phyloP scores from a whole-genome alignment of 2,888 invertebrate genomes.

The Carcina quercana region DNA sequence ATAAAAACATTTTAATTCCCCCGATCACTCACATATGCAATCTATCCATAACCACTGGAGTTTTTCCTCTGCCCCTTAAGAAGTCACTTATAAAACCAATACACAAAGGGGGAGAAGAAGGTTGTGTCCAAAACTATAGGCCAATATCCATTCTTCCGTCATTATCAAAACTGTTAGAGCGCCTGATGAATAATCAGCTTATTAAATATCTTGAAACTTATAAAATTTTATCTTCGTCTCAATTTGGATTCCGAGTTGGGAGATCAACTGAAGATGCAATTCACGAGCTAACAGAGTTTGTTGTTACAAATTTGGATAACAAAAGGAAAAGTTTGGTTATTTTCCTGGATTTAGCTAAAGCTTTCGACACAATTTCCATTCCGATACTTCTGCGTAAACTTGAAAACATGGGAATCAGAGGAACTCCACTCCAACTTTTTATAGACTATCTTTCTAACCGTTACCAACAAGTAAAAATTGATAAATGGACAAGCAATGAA shows the following conservation, averaged over 20 bases:
- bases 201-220: not conserved
- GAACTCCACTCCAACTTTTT: too few species aligned
- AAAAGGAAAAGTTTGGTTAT: too few species aligned
- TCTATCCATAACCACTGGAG: constrained; percentile 3
- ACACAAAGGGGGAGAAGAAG: constrained; percentile 9
- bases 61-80: constrained; percentile 9
- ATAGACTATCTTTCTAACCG: too few species aligned
- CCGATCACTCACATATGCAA: constrained; percentile 5
- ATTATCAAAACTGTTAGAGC: constrained; percentile 13
- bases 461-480: too few species aligned
- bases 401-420: too few species aligned
- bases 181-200: constrained; percentile 10
- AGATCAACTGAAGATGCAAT: constrained; percentile 7
- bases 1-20: not conserved
- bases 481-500: too few species aligned
- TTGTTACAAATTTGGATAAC: constrained; percentile 2
- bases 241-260: constrained; percentile 4
- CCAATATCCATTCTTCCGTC: constrained; percentile 10
- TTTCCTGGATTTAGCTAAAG: too few species aligned
- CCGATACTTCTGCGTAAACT: too few species aligned
- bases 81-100: constrained; percentile 8
- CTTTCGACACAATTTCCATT: too few species aligned
- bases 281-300: constrained; percentile 4
- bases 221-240: too few species aligned
- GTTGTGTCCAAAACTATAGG: constrained; percentile 8